phyloP scores from a whole-genome alignment of 2,113 vertebrate species.

The Thymallus thymallus region DNA sequence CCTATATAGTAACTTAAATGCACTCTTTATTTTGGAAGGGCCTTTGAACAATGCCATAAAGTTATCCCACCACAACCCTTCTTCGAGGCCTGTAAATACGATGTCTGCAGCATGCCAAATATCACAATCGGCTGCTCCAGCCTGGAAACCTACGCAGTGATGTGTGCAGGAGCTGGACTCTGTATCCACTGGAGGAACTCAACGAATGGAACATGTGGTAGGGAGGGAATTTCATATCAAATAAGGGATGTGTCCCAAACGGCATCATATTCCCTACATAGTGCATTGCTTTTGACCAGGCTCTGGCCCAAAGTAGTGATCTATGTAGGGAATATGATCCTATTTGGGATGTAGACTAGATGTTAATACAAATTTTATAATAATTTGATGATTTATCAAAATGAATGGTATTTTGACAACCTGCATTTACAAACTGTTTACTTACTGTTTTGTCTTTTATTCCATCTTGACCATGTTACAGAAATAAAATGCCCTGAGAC shows the following conservation, averaged over 20 bases:
- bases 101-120: slow-evolving; percentile 67
- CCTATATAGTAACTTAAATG: not conserved
- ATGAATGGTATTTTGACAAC: not conserved
- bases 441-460: not conserved
- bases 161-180: slow-evolving; percentile 71
- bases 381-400: not conserved
- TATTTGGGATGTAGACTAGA: not conserved
- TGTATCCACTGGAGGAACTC: slow-evolving; percentile 83
- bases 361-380: not conserved
- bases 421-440: not conserved
- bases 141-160: slow-evolving; percentile 77
- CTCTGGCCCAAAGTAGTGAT: too few species aligned
- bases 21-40: slow-evolving; percentile 60
- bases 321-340: too few species aligned
- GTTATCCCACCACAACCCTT: slow-evolving; percentile 62
- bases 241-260: not conserved
- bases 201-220: slow-evolving; percentile 79
- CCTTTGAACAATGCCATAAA: slow-evolving; percentile 76
- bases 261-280: too few species aligned
- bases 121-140: slow-evolving; percentile 66
- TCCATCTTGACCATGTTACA: slow-evolving; percentile 40
- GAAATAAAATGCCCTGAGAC: slow-evolving; percentile 72
- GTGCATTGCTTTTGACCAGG: too few species aligned
- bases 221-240: slow-evolving; percentile 38
- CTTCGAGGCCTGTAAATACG: slow-evolving; percentile 80